Base-by-base conservation (phyloP, 2,797 vertebrate genomes). In the Pteronotus mesoamericanus region DNA sequence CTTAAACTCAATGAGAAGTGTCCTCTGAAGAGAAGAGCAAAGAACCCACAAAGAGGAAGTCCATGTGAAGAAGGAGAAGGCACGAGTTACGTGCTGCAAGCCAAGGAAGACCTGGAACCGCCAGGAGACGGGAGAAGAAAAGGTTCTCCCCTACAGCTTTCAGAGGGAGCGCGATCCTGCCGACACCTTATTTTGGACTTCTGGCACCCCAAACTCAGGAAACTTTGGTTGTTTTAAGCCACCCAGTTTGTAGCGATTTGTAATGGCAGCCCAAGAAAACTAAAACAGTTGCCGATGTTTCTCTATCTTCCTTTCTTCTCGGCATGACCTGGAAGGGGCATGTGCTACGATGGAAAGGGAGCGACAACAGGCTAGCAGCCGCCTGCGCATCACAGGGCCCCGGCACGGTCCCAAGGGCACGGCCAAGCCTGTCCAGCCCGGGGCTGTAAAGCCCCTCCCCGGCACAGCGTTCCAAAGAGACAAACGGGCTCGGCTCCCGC, bases 351-450 rank as follows among this genome's bases (percentile, higher is more conserved):
- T 14, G 19, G 46, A 72, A 79, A 85, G 1, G 1, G 32, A 46
- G 7, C 48, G 75, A 66, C 0, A 3, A 16, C 19, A 46, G 21
- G 3, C 12, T 22, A 32, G 37, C 9, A 21, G 46, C 1, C n/a
- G 44, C 9, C 6, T n/a, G 37, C 9, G 6, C 8, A 0, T 24
- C 32, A 15, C 3, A 0, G 14, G 48, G 2, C 37, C 22, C 75
- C 22, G 21, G 15, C 16, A 15, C 3, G 46, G 66, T 37, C 75
- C 42, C 48, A 3, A 11, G 18, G n/a, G 8, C 22, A 37, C 16
- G 34, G 61, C 4, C 26, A 64, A 0, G 0, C 39, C 10, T 4
- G 29, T 10, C 71, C 5, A 15, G 6, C 9, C 21, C 24, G 3
- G 15, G 15, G 0, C 82, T 55, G 48, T 34, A 68, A 89, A 89